These are phyloP conservation scores for Anagyrus pseudococci DNA, from an alignment of 2,888 invertebrate genomes.

Conservation along the genomic window DNA sequence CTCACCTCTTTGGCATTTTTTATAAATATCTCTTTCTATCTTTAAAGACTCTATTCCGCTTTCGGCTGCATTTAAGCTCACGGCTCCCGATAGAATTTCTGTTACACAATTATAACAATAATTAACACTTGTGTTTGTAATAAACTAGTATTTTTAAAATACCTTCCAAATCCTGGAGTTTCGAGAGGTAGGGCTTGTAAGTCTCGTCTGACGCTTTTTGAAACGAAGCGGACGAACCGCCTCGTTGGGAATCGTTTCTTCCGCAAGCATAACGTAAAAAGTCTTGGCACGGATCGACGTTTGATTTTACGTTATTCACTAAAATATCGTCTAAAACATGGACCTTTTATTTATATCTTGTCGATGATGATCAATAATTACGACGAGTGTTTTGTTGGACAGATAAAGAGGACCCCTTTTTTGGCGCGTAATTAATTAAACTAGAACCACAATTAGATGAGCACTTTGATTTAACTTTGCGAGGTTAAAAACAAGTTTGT, in stretches of 20 bases:
- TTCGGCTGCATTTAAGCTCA: background rate
- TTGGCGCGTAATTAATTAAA: too few relatives aligned
- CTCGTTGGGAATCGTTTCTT: slow-evolving; percentile 2
- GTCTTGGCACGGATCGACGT: slow-evolving; percentile 25
- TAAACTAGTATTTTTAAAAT: background rate
- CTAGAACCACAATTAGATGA: too few relatives aligned
- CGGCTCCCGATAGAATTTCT: slow-evolving; percentile 5
- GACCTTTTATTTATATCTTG: too few relatives aligned
- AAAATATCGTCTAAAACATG: slow-evolving; percentile 27
- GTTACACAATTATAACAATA: background rate
- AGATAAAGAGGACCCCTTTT: too few relatives aligned
- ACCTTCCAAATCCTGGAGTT: slow-evolving; percentile 7
- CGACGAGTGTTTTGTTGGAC: too few relatives aligned
- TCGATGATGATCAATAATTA: too few relatives aligned
- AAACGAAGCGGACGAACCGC: background rate
- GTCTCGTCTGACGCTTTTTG: background rate
- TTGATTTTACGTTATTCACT: background rate
- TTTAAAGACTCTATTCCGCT: background rate
- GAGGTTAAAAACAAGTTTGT: too few relatives aligned
- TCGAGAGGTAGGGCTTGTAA: background rate
- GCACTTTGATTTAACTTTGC: too few relatives aligned
- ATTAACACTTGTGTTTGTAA: background rate
- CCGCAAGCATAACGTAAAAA: slow-evolving; percentile 26
- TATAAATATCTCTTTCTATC: slow-evolving; percentile 17
- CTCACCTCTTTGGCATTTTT: slow-evolving; percentile 14